These are phyloP conservation scores for Apodemia hepburni DNA, from an alignment of 2,888 invertebrate genomes.

Conservation along the genomic window DNA sequence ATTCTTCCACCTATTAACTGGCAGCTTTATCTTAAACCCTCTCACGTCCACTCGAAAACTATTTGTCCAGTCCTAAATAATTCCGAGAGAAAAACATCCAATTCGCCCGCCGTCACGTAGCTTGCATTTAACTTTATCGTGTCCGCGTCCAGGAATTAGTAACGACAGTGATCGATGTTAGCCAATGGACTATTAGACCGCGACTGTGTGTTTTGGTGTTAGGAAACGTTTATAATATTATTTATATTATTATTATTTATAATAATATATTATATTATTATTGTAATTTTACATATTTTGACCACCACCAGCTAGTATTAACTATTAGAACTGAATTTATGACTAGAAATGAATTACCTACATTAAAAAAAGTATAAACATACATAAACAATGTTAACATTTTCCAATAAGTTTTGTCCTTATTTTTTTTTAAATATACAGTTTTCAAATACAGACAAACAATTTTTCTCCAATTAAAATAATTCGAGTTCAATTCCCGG, in stretches of 20 bases:
- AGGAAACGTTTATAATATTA: background rate
- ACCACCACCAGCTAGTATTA: no score
- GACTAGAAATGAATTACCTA: no score
- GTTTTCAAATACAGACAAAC: no score
- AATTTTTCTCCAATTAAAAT: no score
- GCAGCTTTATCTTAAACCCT: constrained; percentile 41
- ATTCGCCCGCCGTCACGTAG: constrained; percentile 44
- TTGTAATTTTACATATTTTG: background rate
- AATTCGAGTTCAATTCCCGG: no score
- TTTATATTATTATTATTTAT: no score
- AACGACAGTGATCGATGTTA: constrained; percentile 46
- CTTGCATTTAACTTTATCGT: constrained; percentile 45
- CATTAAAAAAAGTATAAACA: no score
- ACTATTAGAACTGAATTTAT: no score
- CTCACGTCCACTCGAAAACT: constrained; percentile 48
- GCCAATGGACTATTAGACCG: constrained; percentile 38
- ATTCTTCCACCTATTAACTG: constrained; percentile 36
- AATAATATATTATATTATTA: no score
- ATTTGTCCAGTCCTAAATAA: constrained; percentile 59
- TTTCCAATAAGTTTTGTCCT: no score
- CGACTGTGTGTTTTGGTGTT: constrained; percentile 9
- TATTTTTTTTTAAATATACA: no score
- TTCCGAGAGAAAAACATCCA: constrained; percentile 54
- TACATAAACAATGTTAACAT: no score
- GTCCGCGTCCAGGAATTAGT: constrained; percentile 47